Conservation (phyloP, 2,888 invertebrate genomes). For the Cosmia pyralina region DNA sequence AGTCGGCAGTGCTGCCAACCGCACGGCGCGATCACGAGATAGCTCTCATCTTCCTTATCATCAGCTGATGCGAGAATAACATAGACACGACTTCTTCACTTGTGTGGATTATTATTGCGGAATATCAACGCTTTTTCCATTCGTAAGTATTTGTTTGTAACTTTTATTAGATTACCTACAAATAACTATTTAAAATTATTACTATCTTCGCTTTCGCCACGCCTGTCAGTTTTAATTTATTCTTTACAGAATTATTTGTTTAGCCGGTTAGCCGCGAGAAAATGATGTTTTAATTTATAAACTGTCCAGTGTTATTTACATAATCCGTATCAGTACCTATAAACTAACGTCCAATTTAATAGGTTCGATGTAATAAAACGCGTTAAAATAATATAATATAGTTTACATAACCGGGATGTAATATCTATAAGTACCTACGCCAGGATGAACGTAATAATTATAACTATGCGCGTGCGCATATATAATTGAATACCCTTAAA, state of each 20-base stretch:
- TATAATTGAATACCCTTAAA: not conserved
- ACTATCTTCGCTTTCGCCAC: conserved; percentile 12
- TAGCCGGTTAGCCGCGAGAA: conserved; percentile 5
- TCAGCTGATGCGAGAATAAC: conserved; percentile 84
- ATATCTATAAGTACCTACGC: not conserved
- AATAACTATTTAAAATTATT: conserved; percentile 3
- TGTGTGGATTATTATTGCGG: conserved; percentile 68
- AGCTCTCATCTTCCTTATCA: conserved; percentile 86
- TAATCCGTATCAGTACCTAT: conserved; percentile 14
- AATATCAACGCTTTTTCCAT: conserved; percentile 59
- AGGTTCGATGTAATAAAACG: conserved; percentile 35
- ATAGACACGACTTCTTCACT: conserved; percentile 70
- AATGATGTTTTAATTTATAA: conserved; percentile 25
- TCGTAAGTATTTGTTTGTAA: conserved; percentile 68
- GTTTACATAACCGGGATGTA: conserved; percentile 43
- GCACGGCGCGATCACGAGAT: conserved; percentile 85
- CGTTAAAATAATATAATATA: conserved; percentile 24
- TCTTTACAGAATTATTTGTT: conserved; percentile 20
- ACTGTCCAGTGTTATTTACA: conserved; percentile 26
- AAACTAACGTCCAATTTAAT: conserved; percentile 39
- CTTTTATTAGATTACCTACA: conserved; percentile 16
- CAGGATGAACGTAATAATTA: conserved; percentile 23
- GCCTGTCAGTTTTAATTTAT: conserved; percentile 44
- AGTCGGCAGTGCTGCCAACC: conserved; percentile 83
- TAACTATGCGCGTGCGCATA: conserved; percentile 57